Percentiles rank a stretch among this genome's conserved stretches.
Conservation (phyloP, 2,113 vertebrate species). For the Sialia sialis region DNA sequence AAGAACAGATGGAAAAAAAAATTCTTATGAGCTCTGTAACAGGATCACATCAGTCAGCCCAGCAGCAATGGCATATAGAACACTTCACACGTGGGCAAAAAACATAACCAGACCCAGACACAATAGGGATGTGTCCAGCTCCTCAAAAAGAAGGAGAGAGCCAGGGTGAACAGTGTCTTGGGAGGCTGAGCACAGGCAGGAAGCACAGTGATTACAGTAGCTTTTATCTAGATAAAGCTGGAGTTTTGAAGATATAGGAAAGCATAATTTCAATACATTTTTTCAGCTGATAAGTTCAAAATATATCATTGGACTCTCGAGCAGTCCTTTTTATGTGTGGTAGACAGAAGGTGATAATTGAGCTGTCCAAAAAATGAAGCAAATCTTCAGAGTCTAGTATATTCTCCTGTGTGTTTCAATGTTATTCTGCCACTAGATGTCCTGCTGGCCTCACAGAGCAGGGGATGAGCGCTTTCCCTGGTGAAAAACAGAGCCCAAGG, state of each 20-base stretch:
- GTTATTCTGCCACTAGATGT: constrained; percentile 46
- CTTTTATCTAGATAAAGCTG: neutral
- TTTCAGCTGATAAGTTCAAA: neutral
- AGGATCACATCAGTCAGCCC: neutral
- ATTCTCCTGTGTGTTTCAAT: neutral
- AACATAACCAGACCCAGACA: neutral
- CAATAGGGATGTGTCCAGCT: neutral
- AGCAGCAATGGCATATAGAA: neutral
- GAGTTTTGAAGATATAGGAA: neutral
- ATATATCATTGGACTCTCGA: neutral
- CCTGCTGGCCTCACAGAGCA: neutral
- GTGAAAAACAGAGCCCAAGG: neutral
- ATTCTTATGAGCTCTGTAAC: neutral
- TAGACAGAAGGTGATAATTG: neutral
- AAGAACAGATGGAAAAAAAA: neutral
- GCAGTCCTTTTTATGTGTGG: neutral
- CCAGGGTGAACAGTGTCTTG: neutral
- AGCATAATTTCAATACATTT: neutral
- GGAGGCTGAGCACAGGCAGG: neutral
- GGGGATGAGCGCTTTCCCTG: neutral
- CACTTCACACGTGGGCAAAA: neutral
- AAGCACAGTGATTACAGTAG: neutral
- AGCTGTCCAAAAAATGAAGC: neutral
- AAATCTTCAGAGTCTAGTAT: neutral
- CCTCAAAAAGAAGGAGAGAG: neutral